Base-by-base conservation (phyloP, 2,888 invertebrate species). In the Baccha elongata region DNA sequence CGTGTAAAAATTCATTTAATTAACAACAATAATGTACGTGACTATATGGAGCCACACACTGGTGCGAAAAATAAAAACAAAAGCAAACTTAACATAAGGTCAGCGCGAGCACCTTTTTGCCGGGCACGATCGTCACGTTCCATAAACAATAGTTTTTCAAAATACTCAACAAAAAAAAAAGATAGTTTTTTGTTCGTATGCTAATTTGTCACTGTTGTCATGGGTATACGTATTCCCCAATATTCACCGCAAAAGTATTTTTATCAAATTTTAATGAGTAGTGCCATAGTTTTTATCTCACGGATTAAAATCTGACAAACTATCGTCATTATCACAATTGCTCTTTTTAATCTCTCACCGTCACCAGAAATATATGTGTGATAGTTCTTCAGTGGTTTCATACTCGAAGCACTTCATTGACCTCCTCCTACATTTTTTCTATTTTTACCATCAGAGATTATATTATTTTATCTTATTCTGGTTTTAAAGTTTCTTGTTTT, bases 191-290 rank as follows among this genome's bases (percentile, higher is more conserved):
- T 4, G 23, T 23, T 23, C 23, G 23, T 23, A 23, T 23, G 15
- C 26, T 5, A 15, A 15, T 3, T 60, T 53, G 19, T 40, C 40
- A 15, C 23, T 40, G n/a, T 42, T 42, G n/a, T 6, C 11, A 44
- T 17, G 44, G 60, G 44, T 17, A 44, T 60, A 44, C 19, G 44
- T 17, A 44, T 60, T 60, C 19, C 60, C 60, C 42, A 26, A 58
- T 8, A 60, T 13, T 60, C 44, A 60, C 58, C 42, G 17, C 42
- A 42, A 40, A 42, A 17, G 13, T 60, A 44, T 58, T 42, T 55
- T 37, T 40, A 32, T 53, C n/a, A 13, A 48, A 13, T 13, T 11
- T 6, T 23, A 48, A n/a, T n/a, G n/a, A 23, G n/a, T 48, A 23
- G 29, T 32, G 3, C 1, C 29, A 32, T 7, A 32, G 8, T 32